Conservation (phyloP, 1,140 invertebrate species). For the Mylabris phalerata region DNA sequence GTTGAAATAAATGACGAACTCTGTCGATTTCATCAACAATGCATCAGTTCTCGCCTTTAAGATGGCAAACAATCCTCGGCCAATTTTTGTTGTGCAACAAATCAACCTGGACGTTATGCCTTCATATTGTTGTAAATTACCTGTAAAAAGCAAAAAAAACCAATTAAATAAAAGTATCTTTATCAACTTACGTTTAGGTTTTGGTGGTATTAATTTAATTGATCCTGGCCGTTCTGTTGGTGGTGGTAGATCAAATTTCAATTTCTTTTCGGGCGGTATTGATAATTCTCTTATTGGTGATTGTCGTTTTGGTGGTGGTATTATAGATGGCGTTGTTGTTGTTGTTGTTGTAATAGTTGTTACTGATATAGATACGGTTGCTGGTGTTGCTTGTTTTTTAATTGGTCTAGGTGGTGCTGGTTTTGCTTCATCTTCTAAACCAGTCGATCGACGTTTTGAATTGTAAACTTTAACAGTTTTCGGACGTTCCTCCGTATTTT, state of each 20-base stretch:
- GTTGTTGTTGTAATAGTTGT: too few relatives aligned
- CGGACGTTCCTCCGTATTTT: conserved; percentile 56
- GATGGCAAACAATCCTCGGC: too few relatives aligned
- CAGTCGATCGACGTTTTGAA: conserved; percentile 80
- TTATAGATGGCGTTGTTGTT: conserved; percentile 45
- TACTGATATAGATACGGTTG: too few relatives aligned
- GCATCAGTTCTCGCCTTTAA: too few relatives aligned
- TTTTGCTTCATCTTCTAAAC: conserved; percentile 73
- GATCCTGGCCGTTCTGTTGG: conserved; percentile 62
- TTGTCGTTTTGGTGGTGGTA: conserved; percentile 51
- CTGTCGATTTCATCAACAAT: not conserved
- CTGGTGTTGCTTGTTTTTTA: conserved; percentile 44
- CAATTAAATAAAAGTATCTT: conserved; percentile 18
- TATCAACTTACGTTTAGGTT: conserved; percentile 77
- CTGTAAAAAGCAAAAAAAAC: conserved; percentile 36
- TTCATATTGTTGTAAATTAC: conserved; percentile 1
- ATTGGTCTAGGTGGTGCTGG: conserved; percentile 61
- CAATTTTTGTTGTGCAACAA: too few relatives aligned
- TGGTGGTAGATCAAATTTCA: conserved; percentile 38
- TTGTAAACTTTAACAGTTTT: conserved; percentile 86
- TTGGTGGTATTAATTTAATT: conserved; percentile 78
- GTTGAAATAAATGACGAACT: not conserved
- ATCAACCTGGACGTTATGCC: too few relatives aligned
- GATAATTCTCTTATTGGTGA: conserved; percentile 51
- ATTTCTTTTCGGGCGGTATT: conserved; percentile 66